Evolutionary conservation across 2,113 vertebrate species (phyloP).

Genomic region (Gymnarchus niloticus): DNA sequence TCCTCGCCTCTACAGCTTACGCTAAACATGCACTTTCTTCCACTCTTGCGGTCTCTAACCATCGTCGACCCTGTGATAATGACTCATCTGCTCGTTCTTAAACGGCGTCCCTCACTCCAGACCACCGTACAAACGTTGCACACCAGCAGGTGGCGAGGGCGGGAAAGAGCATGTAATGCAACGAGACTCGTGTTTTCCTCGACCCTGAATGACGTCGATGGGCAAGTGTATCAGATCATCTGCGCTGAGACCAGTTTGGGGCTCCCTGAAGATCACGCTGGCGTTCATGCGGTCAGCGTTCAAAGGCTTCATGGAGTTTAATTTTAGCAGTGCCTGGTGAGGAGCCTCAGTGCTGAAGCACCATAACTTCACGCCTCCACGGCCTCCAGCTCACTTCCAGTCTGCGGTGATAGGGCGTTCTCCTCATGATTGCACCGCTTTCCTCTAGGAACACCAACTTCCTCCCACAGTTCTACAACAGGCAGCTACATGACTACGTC

Average conservation of each 20-base stretch:
- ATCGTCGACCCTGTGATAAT: no score
- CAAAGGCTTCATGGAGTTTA: background rate
- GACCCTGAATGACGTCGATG: background rate
- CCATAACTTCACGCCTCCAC: background rate
- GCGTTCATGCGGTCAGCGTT: background rate
- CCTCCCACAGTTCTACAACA: no score
- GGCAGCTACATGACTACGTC: background rate
- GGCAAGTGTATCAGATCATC: background rate
- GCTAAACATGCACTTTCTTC: background rate
- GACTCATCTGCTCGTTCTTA: no score
- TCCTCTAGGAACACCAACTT: background rate
- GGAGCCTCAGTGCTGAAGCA: background rate
- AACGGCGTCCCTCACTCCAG: background rate
- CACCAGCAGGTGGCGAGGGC: background rate
- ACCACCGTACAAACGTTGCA: no score
- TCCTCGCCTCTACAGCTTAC: background rate
- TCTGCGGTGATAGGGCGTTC: background rate
- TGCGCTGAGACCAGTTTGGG: background rate
- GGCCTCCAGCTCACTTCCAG: background rate
- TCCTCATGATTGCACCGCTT: background rate
- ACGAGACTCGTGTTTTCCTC: background rate
- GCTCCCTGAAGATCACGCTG: background rate
- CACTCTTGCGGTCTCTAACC: no score
- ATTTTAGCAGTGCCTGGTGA: background rate
- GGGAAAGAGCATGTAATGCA: background rate